A percentile compares a stretch with the other conserved stretches of the same genome.
Evolutionary conservation across 2,113 vertebrate species (phyloP).

Genomic region (Rhinoderma darwinii): DNA sequence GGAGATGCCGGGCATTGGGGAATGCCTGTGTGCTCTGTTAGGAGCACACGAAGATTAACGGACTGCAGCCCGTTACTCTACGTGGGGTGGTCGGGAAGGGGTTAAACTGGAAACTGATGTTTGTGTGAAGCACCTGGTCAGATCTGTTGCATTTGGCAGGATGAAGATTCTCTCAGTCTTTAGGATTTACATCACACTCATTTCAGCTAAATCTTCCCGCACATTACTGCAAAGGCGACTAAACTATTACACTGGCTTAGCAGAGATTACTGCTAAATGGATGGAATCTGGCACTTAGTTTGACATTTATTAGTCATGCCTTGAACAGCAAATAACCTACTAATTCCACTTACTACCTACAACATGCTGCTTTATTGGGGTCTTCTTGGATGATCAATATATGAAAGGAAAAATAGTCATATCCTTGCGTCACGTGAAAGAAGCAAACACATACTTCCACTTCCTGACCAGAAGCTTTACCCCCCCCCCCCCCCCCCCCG

Average conservation of each 20-base stretch:
- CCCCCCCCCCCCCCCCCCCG: too few species aligned
- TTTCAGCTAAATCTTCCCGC: slow-evolving; percentile 39
- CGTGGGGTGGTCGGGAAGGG: too few species aligned
- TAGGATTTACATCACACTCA: slow-evolving; percentile 40
- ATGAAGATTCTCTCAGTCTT: slow-evolving; percentile 35
- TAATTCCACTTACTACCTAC: neutral
- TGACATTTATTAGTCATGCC: slow-evolving; percentile 11
- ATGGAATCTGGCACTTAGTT: slow-evolving; percentile 32
- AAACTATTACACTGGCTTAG: slow-evolving; percentile 45
- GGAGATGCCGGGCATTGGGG: too few species aligned
- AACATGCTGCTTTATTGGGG: neutral
- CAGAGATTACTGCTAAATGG: slow-evolving; percentile 50
- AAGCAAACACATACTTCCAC: too few species aligned
- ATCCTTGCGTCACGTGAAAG: too few species aligned
- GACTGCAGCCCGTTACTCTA: too few species aligned
- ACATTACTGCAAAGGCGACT: slow-evolving; percentile 51
- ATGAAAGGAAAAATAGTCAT: too few species aligned
- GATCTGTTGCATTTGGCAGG: neutral
- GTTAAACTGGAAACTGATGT: neutral
- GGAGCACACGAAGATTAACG: too few species aligned
- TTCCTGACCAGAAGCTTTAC: too few species aligned
- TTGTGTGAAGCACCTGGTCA: neutral
- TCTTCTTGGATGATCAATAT: neutral
- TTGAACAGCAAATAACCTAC: neutral
- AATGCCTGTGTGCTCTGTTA: too few species aligned